Base-by-base conservation (phyloP, 1,140 invertebrate genomes). In the Pogonognathellus flavescens region DNA sequence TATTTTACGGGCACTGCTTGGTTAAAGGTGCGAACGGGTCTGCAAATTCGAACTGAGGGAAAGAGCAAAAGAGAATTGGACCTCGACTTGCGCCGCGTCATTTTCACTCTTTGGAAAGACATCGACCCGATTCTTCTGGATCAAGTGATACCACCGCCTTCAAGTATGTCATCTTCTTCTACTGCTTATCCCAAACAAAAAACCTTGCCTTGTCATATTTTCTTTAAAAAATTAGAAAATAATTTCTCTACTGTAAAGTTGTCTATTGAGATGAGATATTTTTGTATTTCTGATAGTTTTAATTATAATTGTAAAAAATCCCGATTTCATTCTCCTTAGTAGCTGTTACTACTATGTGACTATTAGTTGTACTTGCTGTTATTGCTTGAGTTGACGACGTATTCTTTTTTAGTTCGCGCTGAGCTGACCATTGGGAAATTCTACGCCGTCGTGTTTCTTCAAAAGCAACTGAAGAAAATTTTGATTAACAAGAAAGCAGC, bases 351-450 rank as follows among this genome's bases (percentile, higher is more conserved):
- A n/a, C n/a, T n/a, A n/a, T n/a, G n/a, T n/a, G n/a, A n/a, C n/a
- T n/a, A n/a, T n/a, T n/a, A n/a, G n/a, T n/a, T n/a, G n/a, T n/a
- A n/a, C n/a, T n/a, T n/a, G n/a, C n/a, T n/a, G n/a, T n/a, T n/a
- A n/a, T n/a, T 41, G 16, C 57, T 2, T n/a, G 31, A 22, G 49
- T 31, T 53, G 1, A 10, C 53, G 18, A 18, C 10, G 4, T 20
- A 82, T 18, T 55, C 14, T 55, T 41, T 82, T 1, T 98, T 98
- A 95, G 96, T 96, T 86, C 97, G 99, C 90, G 98, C 99, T 91
- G 98, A 99, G 91, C 98, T 99, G 16, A 99, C 99, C 0, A 98
- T 99, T 1, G 99, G 99, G 72, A 99, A 99, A 91, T 99, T 99
- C 91, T 99, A 99, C 91, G 99, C 99, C 16, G 99, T 98, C 5